Percentiles rank a stretch among this genome's conserved stretches.
Conservation (phyloP, 2,113 vertebrate genomes). For the Loxodonta africana region DNA sequence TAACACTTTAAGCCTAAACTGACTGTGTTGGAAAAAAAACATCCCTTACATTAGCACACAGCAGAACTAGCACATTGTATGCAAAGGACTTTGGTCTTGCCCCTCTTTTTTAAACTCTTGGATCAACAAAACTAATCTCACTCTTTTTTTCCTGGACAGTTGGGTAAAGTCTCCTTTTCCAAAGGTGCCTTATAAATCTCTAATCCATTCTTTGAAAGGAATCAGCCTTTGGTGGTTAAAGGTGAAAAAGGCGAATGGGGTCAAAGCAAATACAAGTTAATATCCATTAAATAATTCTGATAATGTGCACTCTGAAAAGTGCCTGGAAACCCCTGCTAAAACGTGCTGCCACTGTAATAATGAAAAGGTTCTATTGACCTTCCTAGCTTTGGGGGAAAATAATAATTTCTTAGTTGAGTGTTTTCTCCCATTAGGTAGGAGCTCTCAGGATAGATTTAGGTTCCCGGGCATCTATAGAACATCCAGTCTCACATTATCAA, state of each 20-base stretch:
- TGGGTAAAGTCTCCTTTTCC: not conserved
- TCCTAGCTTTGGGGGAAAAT: constrained; percentile 22
- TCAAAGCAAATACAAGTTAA: constrained; percentile 17
- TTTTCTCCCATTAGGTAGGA: constrained; percentile 14
- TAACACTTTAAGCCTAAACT: not conserved
- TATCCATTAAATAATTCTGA: constrained; percentile 33
- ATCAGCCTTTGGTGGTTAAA: not conserved
- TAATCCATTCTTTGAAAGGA: not conserved
- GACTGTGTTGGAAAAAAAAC: not conserved
- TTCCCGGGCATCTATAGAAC: not conserved
- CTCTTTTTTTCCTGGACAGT: not conserved
- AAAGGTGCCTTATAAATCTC: not conserved
- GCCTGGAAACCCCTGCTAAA: not conserved
- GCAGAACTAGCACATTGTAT: not conserved
- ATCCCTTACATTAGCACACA: not conserved
- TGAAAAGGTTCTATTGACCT: not conserved
- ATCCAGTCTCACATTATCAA: not conserved
- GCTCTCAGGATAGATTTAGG: not conserved
- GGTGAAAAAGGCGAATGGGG: not conserved
- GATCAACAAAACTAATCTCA: not conserved
- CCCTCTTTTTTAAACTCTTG: not conserved
- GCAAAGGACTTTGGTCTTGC: not conserved
- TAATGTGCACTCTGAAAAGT: not conserved
- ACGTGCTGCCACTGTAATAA: not conserved
- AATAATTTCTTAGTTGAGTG: constrained; percentile 38